Evolutionary conservation across 2,797 vertebrate species (phyloP).

Genomic region (Phrynocephalus guinanensis): DNA sequence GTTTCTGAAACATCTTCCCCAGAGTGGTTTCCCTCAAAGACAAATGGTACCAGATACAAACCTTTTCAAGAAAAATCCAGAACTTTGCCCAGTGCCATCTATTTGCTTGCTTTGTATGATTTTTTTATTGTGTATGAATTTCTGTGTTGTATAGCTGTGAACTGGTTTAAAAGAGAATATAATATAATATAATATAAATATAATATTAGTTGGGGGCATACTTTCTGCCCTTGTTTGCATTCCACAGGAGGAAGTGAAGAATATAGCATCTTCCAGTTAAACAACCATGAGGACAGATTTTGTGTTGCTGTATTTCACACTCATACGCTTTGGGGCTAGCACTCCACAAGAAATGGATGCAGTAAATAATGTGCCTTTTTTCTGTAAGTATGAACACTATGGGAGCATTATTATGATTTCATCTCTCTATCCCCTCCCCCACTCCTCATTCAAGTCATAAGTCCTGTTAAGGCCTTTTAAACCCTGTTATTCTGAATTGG

Average conservation of each 20-base stretch:
- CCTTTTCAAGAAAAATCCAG: neutral
- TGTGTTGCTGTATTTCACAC: constrained; percentile 94
- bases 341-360: constrained; percentile 97
- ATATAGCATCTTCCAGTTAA: constrained; percentile 80
- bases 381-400: constrained; percentile 85
- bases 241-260: constrained; percentile 88
- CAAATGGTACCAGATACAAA: neutral
- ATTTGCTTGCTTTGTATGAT: neutral
- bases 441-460: neutral
- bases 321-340: constrained; percentile 91
- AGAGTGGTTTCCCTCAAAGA: neutral
- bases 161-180: too few species aligned
- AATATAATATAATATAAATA: too few species aligned
- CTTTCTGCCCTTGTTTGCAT: constrained; percentile 56
- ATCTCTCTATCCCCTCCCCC: too few species aligned
- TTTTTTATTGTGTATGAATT: neutral
- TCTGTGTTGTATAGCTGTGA: too few species aligned
- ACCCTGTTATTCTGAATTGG: neutral
- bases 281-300: constrained; percentile 96
- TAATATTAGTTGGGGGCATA: too few species aligned
- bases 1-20: too few species aligned
- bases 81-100: neutral
- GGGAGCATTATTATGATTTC: neutral
- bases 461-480: too few species aligned
- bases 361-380: constrained; percentile 95